Base-by-base conservation (phyloP, 2,888 invertebrate species). In the Quadroppia sp. region DNA sequence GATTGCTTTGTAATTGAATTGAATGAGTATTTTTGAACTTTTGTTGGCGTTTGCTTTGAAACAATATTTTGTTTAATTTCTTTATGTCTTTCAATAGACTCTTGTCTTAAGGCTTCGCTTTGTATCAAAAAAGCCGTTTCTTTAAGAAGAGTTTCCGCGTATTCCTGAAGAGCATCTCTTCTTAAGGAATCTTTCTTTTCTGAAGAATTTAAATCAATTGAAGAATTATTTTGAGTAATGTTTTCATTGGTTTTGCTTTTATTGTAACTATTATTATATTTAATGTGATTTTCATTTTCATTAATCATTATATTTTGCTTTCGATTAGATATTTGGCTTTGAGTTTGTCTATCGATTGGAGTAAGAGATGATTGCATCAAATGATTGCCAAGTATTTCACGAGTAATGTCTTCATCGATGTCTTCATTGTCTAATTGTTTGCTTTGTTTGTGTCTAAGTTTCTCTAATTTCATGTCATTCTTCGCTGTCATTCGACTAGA, bases 121-220 rank as follows among this genome's bases (percentile, higher is more conserved):
- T 67, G 48, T 20, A 73, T 48, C 23, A 67, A 25, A 69, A 40
- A 25, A 30, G 73, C 64, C 15, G 73, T 69, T 23, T 73, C 73
- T 28, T 48, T 48, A 11, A 73, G 69, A 20, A 73, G 40, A 20
- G 50, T 45, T 70, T 73, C 73, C 0, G 69, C 73, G 32, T 73
- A 73, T 15, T 50, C 53, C 40, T 73, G 73, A 3, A 73, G 45
- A 9, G 42, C 67, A 48, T 73, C 48, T 13, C 59, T 28, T 61
- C 59, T 61, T 17, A 56, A 25, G 3, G 59, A 25, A n/a, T 61
- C 59, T 30, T 3, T 61, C 28, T 17, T 32, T 30, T 61, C 32
- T 7, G 6, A 13, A 1, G 13, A 11, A 61, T 7, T 61, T 23
- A 45, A 45, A 11, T 45, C 45, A 17, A 17, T 45, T 23, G 28